phyloP scores from a whole-genome alignment of 2,797 vertebrate species.

The Lacerta viridis region DNA sequence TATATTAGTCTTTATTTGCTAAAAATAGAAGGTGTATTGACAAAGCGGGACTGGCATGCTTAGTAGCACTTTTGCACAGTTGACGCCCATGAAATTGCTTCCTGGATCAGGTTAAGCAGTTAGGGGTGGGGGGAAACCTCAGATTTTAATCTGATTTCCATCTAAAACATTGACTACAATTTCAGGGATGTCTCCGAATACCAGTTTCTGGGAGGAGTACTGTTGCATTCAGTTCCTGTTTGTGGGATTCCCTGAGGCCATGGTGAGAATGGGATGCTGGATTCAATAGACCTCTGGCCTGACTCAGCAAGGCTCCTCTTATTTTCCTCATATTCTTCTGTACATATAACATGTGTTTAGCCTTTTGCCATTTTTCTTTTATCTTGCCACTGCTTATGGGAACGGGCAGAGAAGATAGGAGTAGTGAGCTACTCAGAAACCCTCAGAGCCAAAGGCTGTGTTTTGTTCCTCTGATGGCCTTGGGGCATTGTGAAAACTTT shows the following conservation, averaged over 20 bases:
- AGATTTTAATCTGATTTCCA: not conserved
- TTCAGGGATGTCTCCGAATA: not conserved
- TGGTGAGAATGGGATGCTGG: no score
- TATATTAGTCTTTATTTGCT: accelerated
- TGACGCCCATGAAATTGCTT: not conserved
- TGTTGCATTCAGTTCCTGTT: no score
- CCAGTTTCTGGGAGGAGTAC: no score
- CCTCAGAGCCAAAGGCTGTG: no score
- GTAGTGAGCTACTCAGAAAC: not conserved
- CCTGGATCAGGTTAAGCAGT: constrained; percentile 5
- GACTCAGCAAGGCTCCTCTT: no score
- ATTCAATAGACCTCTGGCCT: no score
- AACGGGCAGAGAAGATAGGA: not conserved
- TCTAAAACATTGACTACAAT: not conserved
- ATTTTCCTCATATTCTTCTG: no score
- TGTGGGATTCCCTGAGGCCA: no score
- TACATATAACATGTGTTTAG: not conserved
- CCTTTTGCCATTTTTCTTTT: not conserved
- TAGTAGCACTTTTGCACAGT: constrained; percentile 9
- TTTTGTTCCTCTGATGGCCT: not conserved
- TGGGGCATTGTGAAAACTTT: not conserved
- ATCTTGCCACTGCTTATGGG: not conserved
- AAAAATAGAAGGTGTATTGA: constrained; percentile 10
- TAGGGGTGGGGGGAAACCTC: not conserved
- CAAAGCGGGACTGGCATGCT: not conserved